These are phyloP conservation scores for Alloscopus bannaensis DNA, from an alignment of 2,888 invertebrate genomes.

Conservation along the genomic window DNA sequence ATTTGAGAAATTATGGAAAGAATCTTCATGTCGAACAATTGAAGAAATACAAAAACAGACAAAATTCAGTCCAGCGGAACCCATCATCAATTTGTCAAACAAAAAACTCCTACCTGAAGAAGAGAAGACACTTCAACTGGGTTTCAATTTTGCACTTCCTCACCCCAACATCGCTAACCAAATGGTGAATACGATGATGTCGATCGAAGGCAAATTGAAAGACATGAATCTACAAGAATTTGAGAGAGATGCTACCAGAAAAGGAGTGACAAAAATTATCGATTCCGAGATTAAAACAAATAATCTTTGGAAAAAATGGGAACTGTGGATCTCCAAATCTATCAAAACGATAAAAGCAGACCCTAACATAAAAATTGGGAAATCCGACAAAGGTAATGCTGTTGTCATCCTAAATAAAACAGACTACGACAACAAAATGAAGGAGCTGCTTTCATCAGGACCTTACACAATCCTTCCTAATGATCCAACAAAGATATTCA, in stretches of 20 bases:
- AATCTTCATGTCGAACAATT: too few species aligned
- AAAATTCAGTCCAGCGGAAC: background rate
- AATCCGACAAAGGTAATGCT: constrained; percentile 17
- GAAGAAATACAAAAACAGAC: background rate
- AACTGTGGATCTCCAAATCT: background rate
- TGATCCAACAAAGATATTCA: constrained; percentile 1
- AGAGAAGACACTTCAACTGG: background rate
- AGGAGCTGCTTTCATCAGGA: background rate
- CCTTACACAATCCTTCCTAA: background rate
- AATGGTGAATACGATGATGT: background rate
- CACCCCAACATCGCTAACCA: background rate
- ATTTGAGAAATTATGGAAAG: too few species aligned
- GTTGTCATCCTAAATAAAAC: background rate
- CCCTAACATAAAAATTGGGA: background rate
- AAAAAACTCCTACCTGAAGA: background rate
- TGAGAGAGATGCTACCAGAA: constrained; percentile 17
- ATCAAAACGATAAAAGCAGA: background rate
- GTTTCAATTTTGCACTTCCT: constrained; percentile 5
- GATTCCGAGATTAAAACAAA: constrained; percentile 8
- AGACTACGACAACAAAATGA: constrained; percentile 17
- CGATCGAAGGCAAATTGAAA: background rate
- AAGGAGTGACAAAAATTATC: constrained; percentile 12
- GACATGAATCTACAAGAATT: constrained; percentile 9
- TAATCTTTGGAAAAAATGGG: background rate
- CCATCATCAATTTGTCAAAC: background rate